Base-by-base conservation (phyloP, 23 tunicate species). In the Aplidium turbinatum region DNA sequence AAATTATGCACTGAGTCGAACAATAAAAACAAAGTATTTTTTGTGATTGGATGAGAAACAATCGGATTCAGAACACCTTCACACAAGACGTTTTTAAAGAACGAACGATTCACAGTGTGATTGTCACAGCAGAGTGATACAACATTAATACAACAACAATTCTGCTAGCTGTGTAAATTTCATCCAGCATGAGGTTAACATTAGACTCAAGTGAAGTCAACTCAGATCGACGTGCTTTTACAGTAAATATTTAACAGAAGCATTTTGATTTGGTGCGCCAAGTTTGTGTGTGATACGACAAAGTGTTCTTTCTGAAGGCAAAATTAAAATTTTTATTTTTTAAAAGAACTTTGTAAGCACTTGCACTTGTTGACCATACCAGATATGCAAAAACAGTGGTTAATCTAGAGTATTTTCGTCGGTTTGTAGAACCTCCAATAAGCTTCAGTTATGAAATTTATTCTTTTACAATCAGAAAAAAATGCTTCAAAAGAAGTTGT, bases 271-370 rank as follows among this genome's bases (percentile, higher is more conserved):
- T n/a, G 60, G 67, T 24, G 67, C 34, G 9, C 67, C 67, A 24
- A 60, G 35, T 29, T 60, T 60, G 5, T 54, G 61, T 5, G 67
- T 29, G 31, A 60, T 60, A 60, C 67, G 36, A 6, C 67, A 23
- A 26, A 27, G 67, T 54, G 61, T 60, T 60, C 67, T 60, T 29
- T 60, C 67, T 27, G 67, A 60, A 29, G 34, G 67, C 67, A 60
- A 60, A 60, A 31, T 25, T 60, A 60, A 60, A 26, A 60, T 29
- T 5, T n/a, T 60, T 38, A 60, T 31, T 60, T 31, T 60, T 4
- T 23, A 60, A 60, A 26, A 24, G 35, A 4, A 23, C 36, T 60
- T 38, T n/a, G 22, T 60, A 60, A 29, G 36, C 67, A 29, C 36
- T 60, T 11, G 35, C 6, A 60, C 36, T 60, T 11, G 4, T 19